Evolutionary conservation across 2,888 invertebrate species (phyloP).

Genomic region (Lydus trimaculatus): DNA sequence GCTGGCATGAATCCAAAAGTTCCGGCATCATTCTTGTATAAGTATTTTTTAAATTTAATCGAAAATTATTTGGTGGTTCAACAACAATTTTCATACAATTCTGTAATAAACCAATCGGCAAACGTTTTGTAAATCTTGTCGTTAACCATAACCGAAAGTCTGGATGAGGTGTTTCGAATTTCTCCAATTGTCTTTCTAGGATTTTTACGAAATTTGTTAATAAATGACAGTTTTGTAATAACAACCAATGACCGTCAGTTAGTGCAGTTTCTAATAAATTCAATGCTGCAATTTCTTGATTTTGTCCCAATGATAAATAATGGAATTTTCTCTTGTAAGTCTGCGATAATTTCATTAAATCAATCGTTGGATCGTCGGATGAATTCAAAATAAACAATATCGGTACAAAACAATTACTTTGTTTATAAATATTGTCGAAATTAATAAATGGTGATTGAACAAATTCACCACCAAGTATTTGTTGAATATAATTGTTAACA

Average conservation of each 20-base stretch:
- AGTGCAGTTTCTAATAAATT: conserved; percentile 72
- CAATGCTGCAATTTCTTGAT: conserved; percentile 87
- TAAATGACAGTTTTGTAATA: conserved; percentile 92
- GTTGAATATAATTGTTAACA: conserved; percentile 82
- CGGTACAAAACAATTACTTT: conserved; percentile 83
- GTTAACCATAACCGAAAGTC: conserved; percentile 94
- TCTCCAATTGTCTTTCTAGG: conserved; percentile 84
- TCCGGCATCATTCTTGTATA: conserved; percentile 85
- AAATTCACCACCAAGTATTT: conserved; percentile 86
- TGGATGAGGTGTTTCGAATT: conserved; percentile 82
- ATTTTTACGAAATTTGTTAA: conserved; percentile 79
- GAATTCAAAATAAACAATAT: conserved; percentile 90
- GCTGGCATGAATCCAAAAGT: conserved; percentile 75
- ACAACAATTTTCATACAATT: conserved; percentile 76
- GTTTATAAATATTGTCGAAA: conserved; percentile 83
- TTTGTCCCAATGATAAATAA: conserved; percentile 91
- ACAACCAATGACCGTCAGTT: conserved; percentile 85
- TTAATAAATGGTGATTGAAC: conserved; percentile 89
- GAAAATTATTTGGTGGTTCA: conserved; percentile 90
- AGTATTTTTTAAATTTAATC: conserved; percentile 86
- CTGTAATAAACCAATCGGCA: conserved; percentile 87
- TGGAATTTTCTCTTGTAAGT: conserved; percentile 78
- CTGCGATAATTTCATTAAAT: conserved; percentile 81
- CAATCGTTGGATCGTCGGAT: conserved; percentile 87
- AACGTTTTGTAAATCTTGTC: conserved; percentile 85